Conservation (phyloP, 2,113 vertebrate species). For the Machaerirhynchus nigripectus region DNA sequence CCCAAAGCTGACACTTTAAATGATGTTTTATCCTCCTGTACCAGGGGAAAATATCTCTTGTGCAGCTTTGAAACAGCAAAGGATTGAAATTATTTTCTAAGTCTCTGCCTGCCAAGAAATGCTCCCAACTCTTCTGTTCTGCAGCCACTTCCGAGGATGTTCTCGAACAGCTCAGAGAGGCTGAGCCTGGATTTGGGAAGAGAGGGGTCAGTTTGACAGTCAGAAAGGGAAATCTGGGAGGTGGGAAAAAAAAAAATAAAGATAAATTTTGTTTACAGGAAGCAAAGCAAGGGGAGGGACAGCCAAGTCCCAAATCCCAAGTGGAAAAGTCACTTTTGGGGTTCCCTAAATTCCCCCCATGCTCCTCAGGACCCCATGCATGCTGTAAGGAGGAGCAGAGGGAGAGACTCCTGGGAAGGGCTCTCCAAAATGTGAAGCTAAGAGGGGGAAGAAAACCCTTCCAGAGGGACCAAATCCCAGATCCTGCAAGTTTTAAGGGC, state of each 20-base stretch:
- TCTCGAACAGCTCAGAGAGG: background rate
- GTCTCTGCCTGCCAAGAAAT: background rate
- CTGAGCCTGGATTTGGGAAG: background rate
- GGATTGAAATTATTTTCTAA: background rate
- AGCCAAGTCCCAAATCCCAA: background rate
- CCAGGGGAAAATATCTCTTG: background rate
- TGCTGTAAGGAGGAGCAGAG: rapidly evolving
- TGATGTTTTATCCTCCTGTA: background rate
- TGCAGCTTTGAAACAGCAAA: background rate
- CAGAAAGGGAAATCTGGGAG: background rate
- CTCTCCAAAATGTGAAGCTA: background rate
- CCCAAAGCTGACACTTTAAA: background rate
- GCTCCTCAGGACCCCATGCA: rapidly evolving
- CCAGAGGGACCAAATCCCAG: background rate
- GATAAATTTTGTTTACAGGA: background rate
- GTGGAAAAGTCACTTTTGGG: background rate
- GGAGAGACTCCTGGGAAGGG: background rate
- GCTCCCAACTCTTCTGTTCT: background rate
- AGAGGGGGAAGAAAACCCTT: background rate
- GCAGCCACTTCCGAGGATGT: background rate
- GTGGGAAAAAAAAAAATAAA: background rate
- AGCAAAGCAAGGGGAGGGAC: background rate
- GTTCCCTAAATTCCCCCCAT: background rate
- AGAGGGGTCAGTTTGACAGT: background rate
- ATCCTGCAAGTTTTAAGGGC: background rate